Percentiles rank a stretch among this genome's conserved stretches.
phyloP scores from a whole-genome alignment of 2,797 vertebrate genomes.

The Telmatherina bonti region DNA sequence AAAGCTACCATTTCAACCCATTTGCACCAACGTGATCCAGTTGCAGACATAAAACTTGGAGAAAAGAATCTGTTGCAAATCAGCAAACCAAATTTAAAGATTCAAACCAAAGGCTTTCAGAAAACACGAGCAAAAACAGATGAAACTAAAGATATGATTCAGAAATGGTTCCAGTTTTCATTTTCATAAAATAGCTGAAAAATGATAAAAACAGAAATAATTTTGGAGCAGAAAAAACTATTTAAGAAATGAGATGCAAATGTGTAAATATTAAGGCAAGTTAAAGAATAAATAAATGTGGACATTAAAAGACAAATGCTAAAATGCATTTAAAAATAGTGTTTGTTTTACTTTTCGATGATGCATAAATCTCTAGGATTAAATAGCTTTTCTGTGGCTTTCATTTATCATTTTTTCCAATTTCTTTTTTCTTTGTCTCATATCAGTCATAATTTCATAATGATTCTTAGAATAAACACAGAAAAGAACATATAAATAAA shows the following conservation, averaged over 20 bases:
- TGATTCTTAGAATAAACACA: too few species aligned
- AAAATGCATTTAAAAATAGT: too few species aligned
- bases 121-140: too few species aligned
- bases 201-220: too few species aligned
- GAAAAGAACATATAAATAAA: background rate
- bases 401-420: too few species aligned
- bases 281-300: background rate
- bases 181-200: too few species aligned
- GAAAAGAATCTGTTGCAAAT: background rate
- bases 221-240: background rate
- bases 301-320: background rate
- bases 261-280: background rate
- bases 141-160: too few species aligned
- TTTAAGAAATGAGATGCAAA: background rate
- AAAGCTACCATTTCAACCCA: background rate
- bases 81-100: background rate
- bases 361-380: background rate
- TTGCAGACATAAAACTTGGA: background rate
- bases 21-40: background rate
- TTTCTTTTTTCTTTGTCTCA: background rate
- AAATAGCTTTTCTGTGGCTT: background rate
- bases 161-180: too few species aligned
- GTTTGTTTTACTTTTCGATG: too few species aligned
- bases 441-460: background rate
- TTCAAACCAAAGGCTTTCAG: too few species aligned